phyloP scores from a whole-genome alignment of 2,888 invertebrate species.

The Catocala fraxini region DNA sequence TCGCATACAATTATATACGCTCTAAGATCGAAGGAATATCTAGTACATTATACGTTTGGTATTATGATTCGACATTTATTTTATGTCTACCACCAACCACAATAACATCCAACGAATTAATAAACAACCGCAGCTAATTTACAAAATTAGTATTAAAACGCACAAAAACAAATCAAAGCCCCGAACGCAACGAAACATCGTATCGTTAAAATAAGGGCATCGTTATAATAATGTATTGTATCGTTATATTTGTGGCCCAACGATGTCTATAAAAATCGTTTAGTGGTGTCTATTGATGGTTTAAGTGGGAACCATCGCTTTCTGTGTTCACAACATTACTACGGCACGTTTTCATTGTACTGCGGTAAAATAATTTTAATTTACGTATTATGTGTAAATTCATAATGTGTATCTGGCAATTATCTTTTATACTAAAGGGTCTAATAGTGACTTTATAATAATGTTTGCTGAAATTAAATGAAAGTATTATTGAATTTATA shows the following conservation, averaged over 20 bases:
- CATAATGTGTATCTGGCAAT: no score
- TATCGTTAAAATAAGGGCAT: slow-evolving; percentile 8
- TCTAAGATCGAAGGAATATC: no score
- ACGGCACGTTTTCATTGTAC: not conserved
- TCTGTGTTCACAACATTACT: slow-evolving; percentile 1
- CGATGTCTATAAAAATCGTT: slow-evolving; percentile 39
- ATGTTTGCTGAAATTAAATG: no score
- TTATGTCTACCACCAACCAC: not conserved
- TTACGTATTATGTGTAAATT: no score
- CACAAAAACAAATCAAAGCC: not conserved
- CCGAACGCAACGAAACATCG: not conserved
- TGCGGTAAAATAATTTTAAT: not conserved
- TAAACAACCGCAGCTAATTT: slow-evolving; percentile 4
- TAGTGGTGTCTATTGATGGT: slow-evolving; percentile 44
- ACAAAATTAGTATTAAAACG: slow-evolving; percentile 12
- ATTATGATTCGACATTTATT: not conserved
- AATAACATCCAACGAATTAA: slow-evolving; percentile 4
- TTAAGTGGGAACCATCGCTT: slow-evolving; percentile 27
- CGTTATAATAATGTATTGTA: slow-evolving; percentile 5
- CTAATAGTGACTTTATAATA: no score
- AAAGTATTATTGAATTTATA: no score
- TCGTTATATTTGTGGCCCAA: slow-evolving; percentile 12
- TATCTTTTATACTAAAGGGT: no score
- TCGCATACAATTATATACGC: no score
- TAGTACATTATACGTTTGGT: not conserved